Evolutionary conservation across 1,140 invertebrate species (phyloP).

Genomic region (Paracyclopina nana): DNA sequence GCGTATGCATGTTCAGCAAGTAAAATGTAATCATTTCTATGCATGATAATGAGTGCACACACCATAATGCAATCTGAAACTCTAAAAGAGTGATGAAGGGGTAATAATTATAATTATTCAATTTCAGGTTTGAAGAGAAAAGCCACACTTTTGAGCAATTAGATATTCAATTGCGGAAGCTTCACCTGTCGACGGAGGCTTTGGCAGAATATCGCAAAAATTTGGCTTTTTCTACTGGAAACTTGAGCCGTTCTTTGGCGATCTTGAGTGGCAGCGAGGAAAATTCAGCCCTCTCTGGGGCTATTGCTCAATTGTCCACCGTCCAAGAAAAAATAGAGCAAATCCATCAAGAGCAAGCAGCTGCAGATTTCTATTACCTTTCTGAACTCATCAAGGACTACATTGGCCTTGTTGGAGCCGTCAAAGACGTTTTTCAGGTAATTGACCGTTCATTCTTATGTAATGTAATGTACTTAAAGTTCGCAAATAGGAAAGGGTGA

Average conservation of each 20-base stretch:
- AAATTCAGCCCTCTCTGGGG: conserved; percentile 73
- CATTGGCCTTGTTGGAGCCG: conserved; percentile 68
- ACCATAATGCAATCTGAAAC: too few species aligned
- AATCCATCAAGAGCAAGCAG: conserved; percentile 49
- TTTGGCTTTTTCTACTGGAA: conserved; percentile 50
- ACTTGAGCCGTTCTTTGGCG: conserved; percentile 66
- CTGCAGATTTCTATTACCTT: conserved; percentile 80
- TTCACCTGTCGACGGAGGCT: conserved; percentile 69
- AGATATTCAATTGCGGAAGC: conserved; percentile 65
- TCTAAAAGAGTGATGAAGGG: too few species aligned
- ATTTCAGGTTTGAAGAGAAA: conserved; percentile 91
- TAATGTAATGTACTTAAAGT: neutral
- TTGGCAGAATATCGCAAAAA: conserved; percentile 70
- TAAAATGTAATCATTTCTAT: too few species aligned
- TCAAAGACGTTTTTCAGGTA: conserved; percentile 41
- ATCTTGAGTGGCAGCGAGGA: conserved; percentile 87
- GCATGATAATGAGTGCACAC: too few species aligned
- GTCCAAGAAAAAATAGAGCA: conserved; percentile 52
- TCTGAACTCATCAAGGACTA: conserved; percentile 91
- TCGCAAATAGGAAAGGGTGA: conserved; percentile 88
- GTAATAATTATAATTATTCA: conserved; percentile 29
- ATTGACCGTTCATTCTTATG: neutral
- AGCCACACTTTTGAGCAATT: conserved; percentile 73
- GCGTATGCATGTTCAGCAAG: too few species aligned
- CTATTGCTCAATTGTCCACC: conserved; percentile 78